Evolutionary conservation across 1,140 invertebrate genomes (phyloP).

Genomic region (Galleria mellonella): DNA sequence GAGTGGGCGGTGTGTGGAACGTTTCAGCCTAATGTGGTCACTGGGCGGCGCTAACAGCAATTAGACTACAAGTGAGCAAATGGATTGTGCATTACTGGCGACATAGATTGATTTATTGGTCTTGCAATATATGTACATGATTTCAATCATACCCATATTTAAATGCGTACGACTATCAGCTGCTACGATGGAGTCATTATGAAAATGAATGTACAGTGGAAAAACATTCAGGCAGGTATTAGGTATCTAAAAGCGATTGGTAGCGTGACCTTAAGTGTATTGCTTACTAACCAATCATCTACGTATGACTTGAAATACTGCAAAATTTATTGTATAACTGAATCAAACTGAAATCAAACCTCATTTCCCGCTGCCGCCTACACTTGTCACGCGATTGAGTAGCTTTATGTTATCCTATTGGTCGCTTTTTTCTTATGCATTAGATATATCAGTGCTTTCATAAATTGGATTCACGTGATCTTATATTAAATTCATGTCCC

Average conservation of each 20-base stretch:
- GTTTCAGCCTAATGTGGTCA: conserved; percentile 59
- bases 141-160: conserved; percentile 37
- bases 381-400: conserved; percentile 31
- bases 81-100: conserved; percentile 69
- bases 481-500: conserved; percentile 48
- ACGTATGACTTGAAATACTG: conserved; percentile 12
- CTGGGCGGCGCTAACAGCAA: conserved; percentile 69
- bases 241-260: conserved; percentile 40
- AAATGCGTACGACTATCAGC: conserved; percentile 29
- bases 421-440: conserved; percentile 16
- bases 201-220: conserved; percentile 31
- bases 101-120: conserved; percentile 69
- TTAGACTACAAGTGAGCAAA: conserved; percentile 68
- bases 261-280: conserved; percentile 35
- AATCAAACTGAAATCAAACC: conserved; percentile 22
- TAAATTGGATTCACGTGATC: conserved; percentile 33
- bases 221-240: conserved; percentile 32
- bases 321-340: conserved; percentile 29
- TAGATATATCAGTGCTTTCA: conserved; percentile 14
- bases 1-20: conserved; percentile 17
- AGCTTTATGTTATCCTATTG: conserved; percentile 21
- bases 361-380: conserved; percentile 19
- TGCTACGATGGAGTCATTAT: conserved; percentile 55
- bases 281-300: conserved; percentile 34
- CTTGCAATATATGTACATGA: conserved; percentile 24